These are phyloP conservation scores for Argyra leucocephala DNA, from an alignment of 2,888 invertebrate genomes.

Conservation along the genomic window DNA sequence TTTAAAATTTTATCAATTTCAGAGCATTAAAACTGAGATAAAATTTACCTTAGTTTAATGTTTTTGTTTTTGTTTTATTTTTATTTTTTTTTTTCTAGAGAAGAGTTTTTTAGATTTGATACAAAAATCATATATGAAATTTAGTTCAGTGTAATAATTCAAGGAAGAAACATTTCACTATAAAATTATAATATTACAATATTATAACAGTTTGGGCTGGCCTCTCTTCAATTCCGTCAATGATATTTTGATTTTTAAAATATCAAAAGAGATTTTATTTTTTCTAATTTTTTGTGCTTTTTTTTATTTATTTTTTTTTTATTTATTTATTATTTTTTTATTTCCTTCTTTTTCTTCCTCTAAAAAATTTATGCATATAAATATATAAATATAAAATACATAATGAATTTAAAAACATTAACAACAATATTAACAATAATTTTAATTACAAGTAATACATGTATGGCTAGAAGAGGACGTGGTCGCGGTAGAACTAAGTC, in stretches of 20 bases:
- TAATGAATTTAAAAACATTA: slow-evolving; percentile 36
- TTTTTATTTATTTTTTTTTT: too few species aligned
- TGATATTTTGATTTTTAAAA: background rate
- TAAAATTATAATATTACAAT: background rate
- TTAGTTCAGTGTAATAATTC: slow-evolving; percentile 7
- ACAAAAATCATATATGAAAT: background rate
- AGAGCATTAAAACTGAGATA: background rate
- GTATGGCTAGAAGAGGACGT: slow-evolving; percentile 57
- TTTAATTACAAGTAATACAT: slow-evolving; percentile 39
- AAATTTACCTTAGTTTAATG: background rate
- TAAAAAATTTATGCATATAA: too few species aligned
- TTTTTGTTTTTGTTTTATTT: background rate
- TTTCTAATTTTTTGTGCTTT: too few species aligned
- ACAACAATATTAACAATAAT: slow-evolving; percentile 36
- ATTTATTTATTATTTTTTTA: too few species aligned
- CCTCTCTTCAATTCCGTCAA: background rate
- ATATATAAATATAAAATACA: background rate
- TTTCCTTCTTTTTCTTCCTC: too few species aligned
- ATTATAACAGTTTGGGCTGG: background rate
- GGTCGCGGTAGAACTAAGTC: slow-evolving; percentile 65
- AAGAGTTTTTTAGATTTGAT: background rate
- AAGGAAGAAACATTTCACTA: background rate
- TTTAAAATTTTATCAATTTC: background rate
- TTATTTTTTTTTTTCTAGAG: background rate
- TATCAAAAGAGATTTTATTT: too few species aligned